Base-by-base conservation (phyloP, 1,140 invertebrate genomes). In the Drosophila malerkotliana region DNA sequence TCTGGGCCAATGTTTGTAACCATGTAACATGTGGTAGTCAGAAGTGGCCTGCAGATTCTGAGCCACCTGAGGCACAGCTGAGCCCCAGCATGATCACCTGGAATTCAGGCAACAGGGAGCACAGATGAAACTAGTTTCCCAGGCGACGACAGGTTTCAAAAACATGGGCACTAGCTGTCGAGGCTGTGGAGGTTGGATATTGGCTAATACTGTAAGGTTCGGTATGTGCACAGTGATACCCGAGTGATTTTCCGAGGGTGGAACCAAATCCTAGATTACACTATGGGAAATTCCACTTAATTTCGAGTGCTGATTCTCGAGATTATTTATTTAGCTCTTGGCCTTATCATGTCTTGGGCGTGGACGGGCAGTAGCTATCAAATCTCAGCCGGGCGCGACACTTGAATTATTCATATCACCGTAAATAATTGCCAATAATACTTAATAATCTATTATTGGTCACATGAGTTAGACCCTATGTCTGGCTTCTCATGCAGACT, bases 281-380 rank as follows among this genome's bases (percentile, higher is more conserved):
- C 54, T 64, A 28, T 41, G 71, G 71, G 69, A 73, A 73, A 63
- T 73, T 73, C 71, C 71, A 73, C 71, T 73, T 73, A 28, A 73
- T 49, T 39, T 73, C n/a, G 24, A 73, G 57, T 63, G 58, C 41
- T 34, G 30, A 26, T 49, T 49, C 45, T 51, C 32, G 32, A 49
- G 41, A 21, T 8, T 73, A 37, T 73, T 73, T 73, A 56, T 21
- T 63, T 30, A 28, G 24, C 26, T 72, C 26, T 55, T 73, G 30
- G 32, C 51, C 55, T 73, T 73, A 73, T 73, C 68, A 41, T 14
- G 9, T 15, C 7, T 2, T 26, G 32, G 37, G 37, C 51, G 47
- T 8, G 39, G 41, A 15, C 15, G 51, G 51, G 34, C 14, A 37
- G 9, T 39, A 26, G 30, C 52, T 67, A 69, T 67, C 66, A 67